Conservation (phyloP, 2,797 vertebrate species). For the Anniella stebbinsi region DNA sequence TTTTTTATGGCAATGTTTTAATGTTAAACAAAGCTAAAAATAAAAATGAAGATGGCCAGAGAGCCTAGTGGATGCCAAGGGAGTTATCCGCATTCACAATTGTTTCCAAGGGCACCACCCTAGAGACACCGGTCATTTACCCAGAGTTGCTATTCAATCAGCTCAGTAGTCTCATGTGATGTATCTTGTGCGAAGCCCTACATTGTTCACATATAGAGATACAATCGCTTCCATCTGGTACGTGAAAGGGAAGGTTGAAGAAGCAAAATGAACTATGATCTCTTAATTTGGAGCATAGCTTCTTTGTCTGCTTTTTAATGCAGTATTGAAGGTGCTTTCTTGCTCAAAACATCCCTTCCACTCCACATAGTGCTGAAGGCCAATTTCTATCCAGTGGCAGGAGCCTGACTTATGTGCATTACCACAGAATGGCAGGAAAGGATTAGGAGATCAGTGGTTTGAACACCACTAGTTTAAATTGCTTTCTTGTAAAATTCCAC, state of each 20-base stretch:
- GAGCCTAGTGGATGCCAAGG: no score
- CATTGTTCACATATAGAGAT: not conserved
- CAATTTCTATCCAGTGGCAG: not conserved
- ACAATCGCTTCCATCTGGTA: not conserved
- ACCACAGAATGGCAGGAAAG: conserved; percentile 11
- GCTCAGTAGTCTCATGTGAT: no score
- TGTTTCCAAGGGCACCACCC: no score
- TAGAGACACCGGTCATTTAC: not conserved
- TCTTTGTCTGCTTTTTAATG: not conserved
- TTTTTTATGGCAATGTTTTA: not conserved
- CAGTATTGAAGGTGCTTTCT: not conserved
- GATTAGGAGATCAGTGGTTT: conserved; percentile 35
- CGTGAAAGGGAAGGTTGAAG: not conserved
- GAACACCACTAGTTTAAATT: conserved; percentile 35
- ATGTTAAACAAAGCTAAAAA: not conserved
- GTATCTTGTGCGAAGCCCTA: not conserved
- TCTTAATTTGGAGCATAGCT: not conserved
- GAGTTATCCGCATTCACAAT: no score
- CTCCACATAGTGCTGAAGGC: not conserved
- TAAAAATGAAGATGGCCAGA: no score
- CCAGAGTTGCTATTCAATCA: not conserved
- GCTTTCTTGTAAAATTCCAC: conserved; percentile 32
- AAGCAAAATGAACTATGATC: not conserved
- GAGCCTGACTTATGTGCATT: not conserved
- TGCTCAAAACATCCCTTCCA: not conserved